Evolutionary conservation across 2,888 invertebrate species (phyloP).

Genomic region (Brachylomia viminalis): DNA sequence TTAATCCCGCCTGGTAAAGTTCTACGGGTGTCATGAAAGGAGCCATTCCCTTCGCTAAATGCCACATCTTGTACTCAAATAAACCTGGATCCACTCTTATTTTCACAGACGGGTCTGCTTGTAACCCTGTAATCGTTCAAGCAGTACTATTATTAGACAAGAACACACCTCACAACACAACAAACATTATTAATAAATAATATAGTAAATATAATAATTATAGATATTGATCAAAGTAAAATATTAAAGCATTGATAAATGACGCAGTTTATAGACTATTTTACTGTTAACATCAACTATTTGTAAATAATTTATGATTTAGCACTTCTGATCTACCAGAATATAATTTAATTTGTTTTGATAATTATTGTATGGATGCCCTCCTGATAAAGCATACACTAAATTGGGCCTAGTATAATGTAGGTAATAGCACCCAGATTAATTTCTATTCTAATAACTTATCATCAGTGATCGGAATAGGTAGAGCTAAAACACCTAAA

Average conservation of each 20-base stretch:
- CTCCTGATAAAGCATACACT: background rate
- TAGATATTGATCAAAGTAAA: background rate
- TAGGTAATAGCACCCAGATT: background rate
- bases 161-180: background rate
- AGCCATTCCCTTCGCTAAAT: constrained; percentile 93
- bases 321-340: constrained; percentile 1
- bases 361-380: constrained; percentile 2
- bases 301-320: constrained; percentile 5
- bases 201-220: background rate
- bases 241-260: constrained; percentile 6
- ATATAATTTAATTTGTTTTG: background rate
- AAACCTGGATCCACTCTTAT: constrained; percentile 96
- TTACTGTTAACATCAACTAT: constrained; percentile 3
- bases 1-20: constrained; percentile 93
- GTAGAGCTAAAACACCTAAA: too few species aligned
- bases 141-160: background rate
- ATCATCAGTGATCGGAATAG: too few species aligned
- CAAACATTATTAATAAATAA: background rate
- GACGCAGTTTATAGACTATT: background rate
- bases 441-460: background rate
- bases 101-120: constrained; percentile 90
- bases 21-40: constrained; percentile 95
- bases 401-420: background rate
- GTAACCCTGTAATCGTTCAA: constrained; percentile 85
- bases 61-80: constrained; percentile 98